Conservation (phyloP, 2,888 invertebrate genomes). For the Camponotus fellah region DNA sequence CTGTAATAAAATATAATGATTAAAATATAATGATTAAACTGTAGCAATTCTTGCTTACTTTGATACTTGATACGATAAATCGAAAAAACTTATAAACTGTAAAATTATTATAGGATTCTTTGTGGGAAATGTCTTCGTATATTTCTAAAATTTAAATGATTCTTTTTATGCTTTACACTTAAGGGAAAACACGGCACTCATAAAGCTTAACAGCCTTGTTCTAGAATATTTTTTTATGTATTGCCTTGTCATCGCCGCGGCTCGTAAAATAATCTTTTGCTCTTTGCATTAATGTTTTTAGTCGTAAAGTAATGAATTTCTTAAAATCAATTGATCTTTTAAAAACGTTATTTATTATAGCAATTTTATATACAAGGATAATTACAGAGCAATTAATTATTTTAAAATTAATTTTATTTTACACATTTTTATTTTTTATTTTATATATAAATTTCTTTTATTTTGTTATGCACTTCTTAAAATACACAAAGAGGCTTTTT, state of each 20-base stretch:
- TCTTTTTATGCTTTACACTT: not conserved
- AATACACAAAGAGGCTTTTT: not conserved
- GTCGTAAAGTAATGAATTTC: not conserved
- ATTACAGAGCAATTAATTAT: not conserved
- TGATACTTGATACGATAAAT: not conserved
- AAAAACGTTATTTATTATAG: not conserved
- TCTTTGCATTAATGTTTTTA: not conserved
- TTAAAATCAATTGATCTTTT: not conserved
- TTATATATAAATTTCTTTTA: not conserved
- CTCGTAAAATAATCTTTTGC: not conserved
- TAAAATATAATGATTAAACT: not conserved
- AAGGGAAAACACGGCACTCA: not conserved
- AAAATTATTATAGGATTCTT: not conserved
- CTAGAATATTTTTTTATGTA: not conserved
- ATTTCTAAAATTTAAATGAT: not conserved
- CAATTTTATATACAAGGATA: not conserved
- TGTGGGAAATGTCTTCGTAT: not conserved
- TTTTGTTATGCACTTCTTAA: not conserved
- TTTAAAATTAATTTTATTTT: slow-evolving; percentile 7
- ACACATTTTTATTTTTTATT: not conserved
- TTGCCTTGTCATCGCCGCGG: not conserved
- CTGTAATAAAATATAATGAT: not conserved
- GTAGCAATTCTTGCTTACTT: not conserved
- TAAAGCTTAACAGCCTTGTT: slow-evolving; percentile 8
- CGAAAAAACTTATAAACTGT: not conserved